These are phyloP conservation scores for Calidris pugnax DNA, from an alignment of 2,113 vertebrate genomes.

Conservation along the genomic window DNA sequence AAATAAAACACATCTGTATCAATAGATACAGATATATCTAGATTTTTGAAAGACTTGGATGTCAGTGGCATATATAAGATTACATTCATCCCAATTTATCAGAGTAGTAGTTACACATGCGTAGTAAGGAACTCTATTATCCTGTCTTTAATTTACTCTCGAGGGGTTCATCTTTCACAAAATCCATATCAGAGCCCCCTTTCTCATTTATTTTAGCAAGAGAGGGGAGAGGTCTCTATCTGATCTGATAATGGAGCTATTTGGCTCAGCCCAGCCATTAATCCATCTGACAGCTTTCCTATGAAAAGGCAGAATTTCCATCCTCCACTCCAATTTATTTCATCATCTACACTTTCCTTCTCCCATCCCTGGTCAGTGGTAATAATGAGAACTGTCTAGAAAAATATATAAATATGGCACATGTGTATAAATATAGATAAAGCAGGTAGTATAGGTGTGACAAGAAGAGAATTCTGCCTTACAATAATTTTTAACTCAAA, in stretches of 20 bases:
- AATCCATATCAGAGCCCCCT: slow-evolving; percentile 40
- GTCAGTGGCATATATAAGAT: neutral
- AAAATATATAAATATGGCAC: slow-evolving; percentile 15
- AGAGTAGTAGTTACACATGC: neutral
- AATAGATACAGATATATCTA: neutral
- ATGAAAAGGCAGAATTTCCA: slow-evolving; percentile 50
- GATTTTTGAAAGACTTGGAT: neutral
- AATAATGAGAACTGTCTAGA: slow-evolving; percentile 22
- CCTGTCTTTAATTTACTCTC: slow-evolving; percentile 46
- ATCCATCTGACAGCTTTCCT: slow-evolving; percentile 57
- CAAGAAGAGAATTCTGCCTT: neutral
- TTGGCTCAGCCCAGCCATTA: slow-evolving; percentile 37
- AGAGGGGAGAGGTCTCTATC: slow-evolving; percentile 33
- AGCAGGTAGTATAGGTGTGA: neutral
- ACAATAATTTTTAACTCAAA: neutral
- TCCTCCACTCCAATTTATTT: slow-evolving; percentile 40
- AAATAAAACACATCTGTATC: slow-evolving; percentile 13
- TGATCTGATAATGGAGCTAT: slow-evolving; percentile 46
- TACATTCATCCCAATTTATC: slow-evolving; percentile 13
- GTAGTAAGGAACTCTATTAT: slow-evolving; percentile 31
- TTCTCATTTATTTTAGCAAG: slow-evolving; percentile 45
- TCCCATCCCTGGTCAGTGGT: neutral
- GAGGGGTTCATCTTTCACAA: slow-evolving; percentile 30
- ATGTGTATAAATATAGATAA: neutral
- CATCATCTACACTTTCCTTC: slow-evolving; percentile 22